Conservation (phyloP, 1,140 invertebrate species). For the Polypedilum vanderplanki region DNA sequence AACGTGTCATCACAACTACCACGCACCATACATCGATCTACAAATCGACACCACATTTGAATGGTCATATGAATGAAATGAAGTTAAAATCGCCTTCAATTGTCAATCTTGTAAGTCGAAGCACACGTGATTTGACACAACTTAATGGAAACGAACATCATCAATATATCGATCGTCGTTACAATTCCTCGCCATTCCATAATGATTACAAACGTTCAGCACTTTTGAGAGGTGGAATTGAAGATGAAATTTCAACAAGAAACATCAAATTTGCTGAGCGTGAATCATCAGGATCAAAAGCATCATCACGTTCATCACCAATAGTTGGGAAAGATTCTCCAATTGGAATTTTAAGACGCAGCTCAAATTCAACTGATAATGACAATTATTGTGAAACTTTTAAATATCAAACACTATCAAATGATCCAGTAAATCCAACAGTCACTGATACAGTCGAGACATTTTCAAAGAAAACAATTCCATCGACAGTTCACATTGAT, state of each 20-base stretch:
- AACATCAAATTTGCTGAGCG: conserved; percentile 14
- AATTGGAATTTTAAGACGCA: conserved; percentile 46
- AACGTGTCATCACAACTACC: conserved; percentile 29
- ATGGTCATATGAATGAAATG: conserved; percentile 44
- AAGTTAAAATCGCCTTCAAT: conserved; percentile 71
- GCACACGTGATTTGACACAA: conserved; percentile 63
- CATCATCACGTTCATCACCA: conserved; percentile 21
- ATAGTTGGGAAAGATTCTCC: conserved; percentile 11
- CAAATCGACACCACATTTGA: conserved; percentile 68
- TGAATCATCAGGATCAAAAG: neutral
- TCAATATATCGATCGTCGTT: conserved; percentile 30
- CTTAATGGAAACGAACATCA: conserved; percentile 39
- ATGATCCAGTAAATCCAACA: conserved; percentile 54
- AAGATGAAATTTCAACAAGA: conserved; percentile 5
- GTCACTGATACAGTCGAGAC: conserved; percentile 61
- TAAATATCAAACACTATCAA: conserved; percentile 55
- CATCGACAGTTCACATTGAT: conserved; percentile 51
- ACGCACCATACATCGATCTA: conserved; percentile 46
- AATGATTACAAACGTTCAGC: conserved; percentile 43
- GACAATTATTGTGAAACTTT: conserved; percentile 65
- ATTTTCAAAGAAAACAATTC: conserved; percentile 57
- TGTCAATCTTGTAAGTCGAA: conserved; percentile 72
- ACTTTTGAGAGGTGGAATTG: conserved; percentile 38
- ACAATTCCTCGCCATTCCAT: conserved; percentile 30
- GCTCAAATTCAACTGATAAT: conserved; percentile 49